These are phyloP conservation scores for Sebastes oblongus DNA, from an alignment of 2,797 vertebrate species.

Conservation along the genomic window DNA sequence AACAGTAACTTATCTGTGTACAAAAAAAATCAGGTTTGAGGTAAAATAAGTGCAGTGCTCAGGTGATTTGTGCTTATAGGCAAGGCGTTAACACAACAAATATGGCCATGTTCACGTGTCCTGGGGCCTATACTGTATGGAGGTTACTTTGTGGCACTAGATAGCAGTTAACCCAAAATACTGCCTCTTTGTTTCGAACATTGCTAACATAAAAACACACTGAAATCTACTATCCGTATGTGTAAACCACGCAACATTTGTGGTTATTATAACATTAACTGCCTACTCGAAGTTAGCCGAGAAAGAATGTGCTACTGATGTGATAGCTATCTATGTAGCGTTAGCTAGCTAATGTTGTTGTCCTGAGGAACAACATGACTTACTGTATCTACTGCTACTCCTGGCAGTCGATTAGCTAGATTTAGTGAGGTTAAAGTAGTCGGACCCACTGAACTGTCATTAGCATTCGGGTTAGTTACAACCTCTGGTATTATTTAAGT, in stretches of 20 bases:
- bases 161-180: neutral
- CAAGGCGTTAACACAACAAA: neutral
- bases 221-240: neutral
- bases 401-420: neutral
- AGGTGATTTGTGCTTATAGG: neutral
- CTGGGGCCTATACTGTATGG: neutral
- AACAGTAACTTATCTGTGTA: neutral
- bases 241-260: neutral
- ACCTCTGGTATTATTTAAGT: rapidly evolving
- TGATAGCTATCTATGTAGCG: neutral
- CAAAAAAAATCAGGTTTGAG: neutral
- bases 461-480: neutral
- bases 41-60: neutral
- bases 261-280: neutral
- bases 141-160: neutral
- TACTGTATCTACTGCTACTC: neutral
- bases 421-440: neutral
- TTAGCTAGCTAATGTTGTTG: neutral
- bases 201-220: neutral
- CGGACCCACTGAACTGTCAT: neutral
- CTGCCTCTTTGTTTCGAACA: neutral
- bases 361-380: neutral
- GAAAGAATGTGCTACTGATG: neutral
- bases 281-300: neutral
- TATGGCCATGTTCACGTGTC: neutral